Evolutionary conservation across 2,888 invertebrate species (phyloP).

Genomic region (Eilema depressum): DNA sequence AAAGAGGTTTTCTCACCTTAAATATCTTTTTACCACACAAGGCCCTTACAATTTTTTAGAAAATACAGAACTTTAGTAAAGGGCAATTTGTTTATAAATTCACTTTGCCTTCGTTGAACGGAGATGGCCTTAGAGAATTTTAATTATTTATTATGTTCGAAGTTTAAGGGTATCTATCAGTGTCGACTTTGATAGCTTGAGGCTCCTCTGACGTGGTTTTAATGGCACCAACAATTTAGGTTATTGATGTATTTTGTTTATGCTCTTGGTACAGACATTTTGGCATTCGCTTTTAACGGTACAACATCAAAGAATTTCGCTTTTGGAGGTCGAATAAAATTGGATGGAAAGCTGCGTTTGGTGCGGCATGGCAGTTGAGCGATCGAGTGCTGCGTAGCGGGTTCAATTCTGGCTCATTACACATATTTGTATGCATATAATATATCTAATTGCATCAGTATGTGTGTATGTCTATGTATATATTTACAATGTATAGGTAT

Average conservation of each 20-base stretch:
- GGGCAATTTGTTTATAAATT: slow-evolving; percentile 62
- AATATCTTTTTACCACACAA: slow-evolving; percentile 30
- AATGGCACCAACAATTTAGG: slow-evolving; percentile 41
- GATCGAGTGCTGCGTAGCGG: neutral
- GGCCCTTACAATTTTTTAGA: slow-evolving; percentile 32
- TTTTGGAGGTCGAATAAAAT: neutral
- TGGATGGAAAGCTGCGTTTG: too few relatives aligned
- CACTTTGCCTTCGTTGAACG: slow-evolving; percentile 51
- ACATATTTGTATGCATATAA: neutral
- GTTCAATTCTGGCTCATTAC: neutral
- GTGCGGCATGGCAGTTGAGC: neutral
- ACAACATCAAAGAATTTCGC: slow-evolving; percentile 4
- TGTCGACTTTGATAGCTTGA: slow-evolving; percentile 53
- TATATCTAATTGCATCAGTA: too few relatives aligned
- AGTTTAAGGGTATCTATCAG: slow-evolving; percentile 62
- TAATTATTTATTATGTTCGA: slow-evolving; percentile 67
- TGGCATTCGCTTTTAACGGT: slow-evolving; percentile 1
- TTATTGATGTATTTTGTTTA: slow-evolving; percentile 36
- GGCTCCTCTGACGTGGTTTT: slow-evolving; percentile 25
- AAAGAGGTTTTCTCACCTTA: slow-evolving; percentile 25
- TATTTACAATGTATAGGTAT: too few relatives aligned
- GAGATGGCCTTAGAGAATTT: slow-evolving; percentile 60
- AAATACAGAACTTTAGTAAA: slow-evolving; percentile 38
- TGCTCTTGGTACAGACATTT: slow-evolving; percentile 17
- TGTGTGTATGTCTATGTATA: too few relatives aligned